Evolutionary conservation across 30 jellyfish, hydroid and myxozoan genomes (phyloP), one percentile per base, ranked within the genome.

Genomic region (Aurelia aurita): DNA sequence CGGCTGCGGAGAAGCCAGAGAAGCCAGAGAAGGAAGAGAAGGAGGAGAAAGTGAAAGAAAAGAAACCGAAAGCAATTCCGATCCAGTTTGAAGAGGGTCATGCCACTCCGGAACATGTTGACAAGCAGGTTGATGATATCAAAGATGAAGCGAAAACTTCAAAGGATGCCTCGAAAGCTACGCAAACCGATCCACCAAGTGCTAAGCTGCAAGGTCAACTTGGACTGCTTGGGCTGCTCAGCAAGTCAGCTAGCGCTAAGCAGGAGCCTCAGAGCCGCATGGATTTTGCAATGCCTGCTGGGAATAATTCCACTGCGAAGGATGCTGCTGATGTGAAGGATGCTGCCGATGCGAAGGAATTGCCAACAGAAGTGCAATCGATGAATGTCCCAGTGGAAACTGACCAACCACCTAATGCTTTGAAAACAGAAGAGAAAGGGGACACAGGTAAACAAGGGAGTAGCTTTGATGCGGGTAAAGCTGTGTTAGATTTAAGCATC

Each of bases 21-120:
- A 62, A 84, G 3, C 84, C 32, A 49, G 80, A 53, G 60, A 68
- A 69, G 69, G 93, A 53, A 34, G 45, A 35, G 34, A 62, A 84
- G 3, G 88, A 58, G 63, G 80, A 53, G 60, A 68, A 69, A 51
- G 93, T 55, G 22, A 76, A 72, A 3, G 80, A 60, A 69, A 45
- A 62, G 76, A 70, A 62, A 43, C 94, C 94, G 27, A 69, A 69
- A 51, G 80, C 86, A 16, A 79, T 79, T n/a, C 90, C 90, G 9
- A 64, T 79, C 3, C 62, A 64, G 68, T 47, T 79, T 16, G 79
- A 65, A 25, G 86, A 74, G 47, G 86, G 86, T 22, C 86, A 74
- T 18, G 86, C 86, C 21, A 74, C 86, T 28, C 86, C 86, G 7
- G 70, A 26, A 10, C 82, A 79, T 23, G 63, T 54, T 34, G 83